Percentiles rank a stretch among this genome's conserved stretches.
phyloP scores from a whole-genome alignment of 2,113 vertebrate species.

The Halcyon senegalensis region DNA sequence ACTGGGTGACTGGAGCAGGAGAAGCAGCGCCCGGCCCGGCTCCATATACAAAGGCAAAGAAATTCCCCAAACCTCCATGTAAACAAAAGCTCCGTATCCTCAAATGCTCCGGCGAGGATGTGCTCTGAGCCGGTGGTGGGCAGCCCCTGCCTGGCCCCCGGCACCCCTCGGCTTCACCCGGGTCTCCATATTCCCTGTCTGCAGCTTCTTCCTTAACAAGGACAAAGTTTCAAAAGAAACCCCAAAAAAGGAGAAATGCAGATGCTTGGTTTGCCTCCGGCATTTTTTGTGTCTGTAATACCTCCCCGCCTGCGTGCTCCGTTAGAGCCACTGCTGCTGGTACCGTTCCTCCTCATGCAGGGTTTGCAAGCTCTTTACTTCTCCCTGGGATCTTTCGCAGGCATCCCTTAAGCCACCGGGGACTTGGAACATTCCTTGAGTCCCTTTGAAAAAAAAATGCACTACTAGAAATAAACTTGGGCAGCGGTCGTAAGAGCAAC shows the following conservation, averaged over 20 bases:
- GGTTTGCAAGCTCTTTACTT: background rate
- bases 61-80: background rate
- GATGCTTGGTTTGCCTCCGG: background rate
- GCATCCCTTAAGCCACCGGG: rapidly evolving
- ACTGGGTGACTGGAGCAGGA: background rate
- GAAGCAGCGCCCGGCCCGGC: rapidly evolving
- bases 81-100: background rate
- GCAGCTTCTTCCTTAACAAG: background rate
- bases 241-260: background rate
- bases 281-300: background rate
- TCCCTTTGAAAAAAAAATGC: background rate
- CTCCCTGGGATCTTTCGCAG: background rate
- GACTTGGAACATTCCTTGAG: background rate
- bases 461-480: background rate
- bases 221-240: background rate
- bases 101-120: rapidly evolving
- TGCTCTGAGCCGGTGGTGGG: background rate
- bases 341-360: rapidly evolving
- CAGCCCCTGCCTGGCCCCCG: background rate
- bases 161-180: background rate
- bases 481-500: background rate
- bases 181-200: background rate
- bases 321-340: background rate
- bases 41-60: background rate
- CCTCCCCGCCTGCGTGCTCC: background rate